Percentiles rank a stretch among this genome's conserved stretches.
These are phyloP conservation scores for Pedicia rivosa DNA, from an alignment of 2,888 invertebrate species.

Conservation along the genomic window DNA sequence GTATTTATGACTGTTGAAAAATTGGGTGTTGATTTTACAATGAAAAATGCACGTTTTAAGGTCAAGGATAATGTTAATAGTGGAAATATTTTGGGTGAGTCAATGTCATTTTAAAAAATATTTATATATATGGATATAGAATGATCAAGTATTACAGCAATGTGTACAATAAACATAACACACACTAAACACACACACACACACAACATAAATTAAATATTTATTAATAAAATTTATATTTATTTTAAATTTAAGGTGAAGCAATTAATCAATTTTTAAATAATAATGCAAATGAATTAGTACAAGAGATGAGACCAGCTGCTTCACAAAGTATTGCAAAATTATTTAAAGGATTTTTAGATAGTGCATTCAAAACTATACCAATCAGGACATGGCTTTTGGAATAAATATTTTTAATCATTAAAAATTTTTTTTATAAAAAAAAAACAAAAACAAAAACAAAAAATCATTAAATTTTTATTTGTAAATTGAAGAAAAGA, in stretches of 20 bases:
- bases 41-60: slow-evolving; percentile 52
- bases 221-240: background rate
- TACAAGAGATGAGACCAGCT: slow-evolving; percentile 67
- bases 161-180: no score
- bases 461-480: no score
- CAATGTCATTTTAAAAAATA: background rate
- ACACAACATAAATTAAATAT: slow-evolving; percentile 3
- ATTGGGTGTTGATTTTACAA: slow-evolving; percentile 51
- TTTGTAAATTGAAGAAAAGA: no score
- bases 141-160: no score
- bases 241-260: slow-evolving; percentile 36
- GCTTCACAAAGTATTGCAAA: slow-evolving; percentile 53
- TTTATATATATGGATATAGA: no score
- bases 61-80: slow-evolving; percentile 56
- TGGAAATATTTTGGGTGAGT: slow-evolving; percentile 55
- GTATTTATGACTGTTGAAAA: slow-evolving; percentile 53
- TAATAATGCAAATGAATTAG: slow-evolving; percentile 63
- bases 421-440: no score
- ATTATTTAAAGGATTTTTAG: slow-evolving; percentile 57
- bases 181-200: no score
- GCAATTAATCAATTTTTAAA: slow-evolving; percentile 75
- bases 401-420: slow-evolving; percentile 9
- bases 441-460: no score
- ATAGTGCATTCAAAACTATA: slow-evolving; percentile 52
- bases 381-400: slow-evolving; percentile 53